These are phyloP conservation scores for Lutjanus erythropterus DNA, from an alignment of 2,113 vertebrate species.

Conservation along the genomic window DNA sequence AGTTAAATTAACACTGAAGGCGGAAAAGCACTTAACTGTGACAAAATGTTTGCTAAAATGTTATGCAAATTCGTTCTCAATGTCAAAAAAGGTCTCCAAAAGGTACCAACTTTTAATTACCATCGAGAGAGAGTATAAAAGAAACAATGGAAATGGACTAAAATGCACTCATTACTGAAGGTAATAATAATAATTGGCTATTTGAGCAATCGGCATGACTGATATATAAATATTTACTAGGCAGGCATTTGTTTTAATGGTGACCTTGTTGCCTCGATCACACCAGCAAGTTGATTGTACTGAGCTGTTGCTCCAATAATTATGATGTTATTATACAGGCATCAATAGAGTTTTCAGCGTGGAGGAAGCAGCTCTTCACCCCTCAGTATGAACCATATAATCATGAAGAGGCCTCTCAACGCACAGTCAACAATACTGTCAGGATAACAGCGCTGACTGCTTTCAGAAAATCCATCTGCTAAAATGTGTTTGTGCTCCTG, in stretches of 20 bases:
- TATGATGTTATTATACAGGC: constrained; percentile 10
- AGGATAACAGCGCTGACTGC: neutral
- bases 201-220: constrained; percentile 9
- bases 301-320: constrained; percentile 3
- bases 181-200: neutral
- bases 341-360: neutral
- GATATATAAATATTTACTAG: constrained; percentile 12
- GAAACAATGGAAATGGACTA: neutral
- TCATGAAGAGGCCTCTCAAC: constrained; percentile 7
- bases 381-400: constrained; percentile 10
- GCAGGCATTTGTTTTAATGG: constrained; percentile 9
- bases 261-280: neutral
- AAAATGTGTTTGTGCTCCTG: neutral
- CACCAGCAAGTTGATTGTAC: constrained; percentile 6
- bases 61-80: neutral
- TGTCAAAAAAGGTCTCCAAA: neutral
- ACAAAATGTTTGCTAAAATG: neutral
- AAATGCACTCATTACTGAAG: constrained; percentile 3
- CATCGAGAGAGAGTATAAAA: neutral
- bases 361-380: constrained; percentile 23
- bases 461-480: neutral
- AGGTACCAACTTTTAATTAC: neutral
- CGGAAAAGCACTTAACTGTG: neutral
- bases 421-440: constrained; percentile 4
- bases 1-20: no score